Percentiles rank a stretch among this genome's conserved stretches.
Evolutionary conservation across 2,113 vertebrate species (phyloP).

Genomic region (Oreochromis aureus): DNA sequence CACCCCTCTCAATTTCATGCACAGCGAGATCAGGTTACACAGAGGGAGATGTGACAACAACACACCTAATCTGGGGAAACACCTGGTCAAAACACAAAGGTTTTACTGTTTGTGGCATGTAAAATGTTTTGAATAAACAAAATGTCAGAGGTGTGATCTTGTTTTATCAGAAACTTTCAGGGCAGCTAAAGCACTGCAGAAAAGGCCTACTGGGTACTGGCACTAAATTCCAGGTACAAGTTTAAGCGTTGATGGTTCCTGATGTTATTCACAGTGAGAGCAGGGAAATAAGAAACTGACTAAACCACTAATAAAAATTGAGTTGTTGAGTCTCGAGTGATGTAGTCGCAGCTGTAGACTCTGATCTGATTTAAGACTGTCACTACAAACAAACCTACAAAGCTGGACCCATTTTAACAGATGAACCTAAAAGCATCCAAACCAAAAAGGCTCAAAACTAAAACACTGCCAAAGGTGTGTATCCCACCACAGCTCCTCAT

Average conservation of each 20-base stretch:
- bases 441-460: not conserved
- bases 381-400: not conserved
- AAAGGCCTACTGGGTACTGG: not conserved
- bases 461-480: not conserved
- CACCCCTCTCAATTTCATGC: not conserved
- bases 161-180: not conserved
- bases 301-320: not conserved
- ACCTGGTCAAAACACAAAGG: not conserved
- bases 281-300: not conserved
- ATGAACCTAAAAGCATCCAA: not conserved
- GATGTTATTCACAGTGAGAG: not conserved
- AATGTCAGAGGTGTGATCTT: not conserved
- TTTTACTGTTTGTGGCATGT: not conserved
- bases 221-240: not conserved
- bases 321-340: not conserved
- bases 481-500: not conserved
- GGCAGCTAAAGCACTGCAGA: not conserved
- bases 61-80: not conserved
- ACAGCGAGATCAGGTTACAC: not conserved
- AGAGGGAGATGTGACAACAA: not conserved
- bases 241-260: not conserved
- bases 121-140: not conserved
- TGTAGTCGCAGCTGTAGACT: not conserved
- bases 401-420: not conserved
- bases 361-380: not conserved